Base-by-base conservation (phyloP, 2,888 invertebrate genomes). In the Empis livida region DNA sequence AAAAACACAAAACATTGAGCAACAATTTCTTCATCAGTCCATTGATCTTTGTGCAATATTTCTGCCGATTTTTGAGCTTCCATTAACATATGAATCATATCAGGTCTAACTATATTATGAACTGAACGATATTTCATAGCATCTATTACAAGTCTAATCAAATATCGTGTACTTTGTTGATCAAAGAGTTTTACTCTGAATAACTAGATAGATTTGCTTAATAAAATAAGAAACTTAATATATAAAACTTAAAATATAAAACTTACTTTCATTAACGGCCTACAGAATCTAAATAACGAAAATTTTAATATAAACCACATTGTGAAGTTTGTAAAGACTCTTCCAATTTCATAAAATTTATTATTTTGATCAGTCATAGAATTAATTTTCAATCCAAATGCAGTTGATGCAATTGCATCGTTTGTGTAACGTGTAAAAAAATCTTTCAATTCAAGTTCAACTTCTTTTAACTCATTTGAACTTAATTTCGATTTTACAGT, bases 1-100 rank as follows among this genome's bases (percentile, higher is more conserved):
- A 77, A 74, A 61, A 78, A 77, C 0, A 76, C 48, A 5, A 75
- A 67, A 15, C 72, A 72, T 61, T 79, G 79, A 0, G 78, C 75
- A 1, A 75, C 71, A 11, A 79, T 66, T 46, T 78, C 77, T 1
- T 72, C 68, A 51, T 77, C 75, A 8, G 55, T 59, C 67, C 68
- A 67, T 27, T 14, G 27, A 48, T 11, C 0, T 38, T 39, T 11
- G 23, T 59, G 9, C 56, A 56, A 45, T 38, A n/a, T 35, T n/a
- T n/a, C n/a, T n/a, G n/a, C n/a, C 5, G n/a, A 13, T 59, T 71
- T 72, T 49, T 70, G 71, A 2, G 73, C 70, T 56, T 73, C 70
- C 68, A 75, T 68, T 3, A 77, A 59, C 46, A 76, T 63, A 51
- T 77, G 68, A 23, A 77, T 73, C 73, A 77, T 71, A 53, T 77